Evolutionary conservation across 30 jellyfish, hydroid and myxozoan species (phyloP).

Genomic region (Rhopilema esculentum): DNA sequence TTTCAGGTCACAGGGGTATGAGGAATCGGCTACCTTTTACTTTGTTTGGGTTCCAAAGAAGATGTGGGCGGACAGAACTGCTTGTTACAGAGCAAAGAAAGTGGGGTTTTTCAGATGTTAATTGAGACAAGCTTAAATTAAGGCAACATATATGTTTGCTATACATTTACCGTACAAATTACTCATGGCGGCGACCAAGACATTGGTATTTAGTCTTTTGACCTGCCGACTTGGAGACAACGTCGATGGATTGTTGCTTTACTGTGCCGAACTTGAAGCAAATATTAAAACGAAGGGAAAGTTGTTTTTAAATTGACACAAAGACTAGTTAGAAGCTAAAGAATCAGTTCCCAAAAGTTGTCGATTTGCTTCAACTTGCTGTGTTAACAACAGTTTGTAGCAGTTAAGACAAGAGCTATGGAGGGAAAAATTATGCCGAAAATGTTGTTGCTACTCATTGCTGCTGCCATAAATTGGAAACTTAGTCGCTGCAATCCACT

Average conservation of each 20-base stretch:
- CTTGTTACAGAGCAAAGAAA: not conserved
- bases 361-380: too few species aligned
- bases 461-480: not conserved
- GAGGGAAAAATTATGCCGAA: not conserved
- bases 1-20: not conserved
- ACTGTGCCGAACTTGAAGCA: not conserved
- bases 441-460: not conserved
- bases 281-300: not conserved
- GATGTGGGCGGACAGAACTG: too few species aligned
- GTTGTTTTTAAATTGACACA: not conserved
- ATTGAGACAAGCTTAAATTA: too few species aligned
- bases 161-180: not conserved
- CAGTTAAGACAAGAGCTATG: not conserved
- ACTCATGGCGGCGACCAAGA: not conserved
- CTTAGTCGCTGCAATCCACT: not conserved
- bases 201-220: not conserved
- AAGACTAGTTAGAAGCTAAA: not conserved
- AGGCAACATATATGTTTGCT: too few species aligned
- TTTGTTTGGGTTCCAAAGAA: not conserved
- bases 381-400: too few species aligned
- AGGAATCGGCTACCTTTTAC: not conserved
- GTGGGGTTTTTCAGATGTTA: too few species aligned
- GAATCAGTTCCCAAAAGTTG: too few species aligned
- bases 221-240: not conserved
- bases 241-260: not conserved